Conservation (phyloP, 2,888 invertebrate genomes). For the Clepsis dumicolana region DNA sequence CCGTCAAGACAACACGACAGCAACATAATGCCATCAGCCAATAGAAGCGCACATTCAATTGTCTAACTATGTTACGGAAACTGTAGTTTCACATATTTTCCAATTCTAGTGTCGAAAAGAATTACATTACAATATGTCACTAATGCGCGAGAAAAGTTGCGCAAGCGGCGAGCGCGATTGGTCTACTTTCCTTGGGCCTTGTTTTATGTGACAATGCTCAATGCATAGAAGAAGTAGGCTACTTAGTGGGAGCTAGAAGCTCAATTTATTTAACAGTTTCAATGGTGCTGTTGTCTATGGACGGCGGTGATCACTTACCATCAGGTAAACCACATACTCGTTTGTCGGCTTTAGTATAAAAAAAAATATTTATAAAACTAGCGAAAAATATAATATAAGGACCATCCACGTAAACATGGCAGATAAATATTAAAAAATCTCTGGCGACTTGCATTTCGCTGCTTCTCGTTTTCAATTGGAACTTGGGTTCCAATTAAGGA, state of each 20-base stretch:
- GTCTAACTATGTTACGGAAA: conserved; percentile 45
- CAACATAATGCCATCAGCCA: conserved; percentile 6
- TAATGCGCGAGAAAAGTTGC: conserved; percentile 58
- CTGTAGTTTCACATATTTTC: conserved; percentile 49
- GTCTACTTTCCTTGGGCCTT: conserved; percentile 52
- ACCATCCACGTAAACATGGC: no score
- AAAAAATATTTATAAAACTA: no score
- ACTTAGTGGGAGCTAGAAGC: background rate
- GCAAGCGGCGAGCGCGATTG: conserved; percentile 50
- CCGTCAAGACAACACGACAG: conserved; percentile 3
- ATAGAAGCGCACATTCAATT: conserved; percentile 20
- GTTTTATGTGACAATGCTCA: conserved; percentile 63
- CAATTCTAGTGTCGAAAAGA: conserved; percentile 38
- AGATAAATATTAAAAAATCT: no score
- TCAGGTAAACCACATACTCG: no score
- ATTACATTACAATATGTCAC: conserved; percentile 61
- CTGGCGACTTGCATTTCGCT: no score
- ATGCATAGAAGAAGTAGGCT: conserved; percentile 34
- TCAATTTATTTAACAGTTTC: no score
- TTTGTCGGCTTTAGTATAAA: no score
- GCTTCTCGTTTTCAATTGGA: no score
- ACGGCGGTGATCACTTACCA: no score
- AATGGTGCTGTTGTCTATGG: no score
- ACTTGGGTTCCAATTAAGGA: no score
- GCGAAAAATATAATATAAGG: no score